phyloP scores from a whole-genome alignment of 92 coral and sea anemone species.

The Heteractis magnifica region DNA sequence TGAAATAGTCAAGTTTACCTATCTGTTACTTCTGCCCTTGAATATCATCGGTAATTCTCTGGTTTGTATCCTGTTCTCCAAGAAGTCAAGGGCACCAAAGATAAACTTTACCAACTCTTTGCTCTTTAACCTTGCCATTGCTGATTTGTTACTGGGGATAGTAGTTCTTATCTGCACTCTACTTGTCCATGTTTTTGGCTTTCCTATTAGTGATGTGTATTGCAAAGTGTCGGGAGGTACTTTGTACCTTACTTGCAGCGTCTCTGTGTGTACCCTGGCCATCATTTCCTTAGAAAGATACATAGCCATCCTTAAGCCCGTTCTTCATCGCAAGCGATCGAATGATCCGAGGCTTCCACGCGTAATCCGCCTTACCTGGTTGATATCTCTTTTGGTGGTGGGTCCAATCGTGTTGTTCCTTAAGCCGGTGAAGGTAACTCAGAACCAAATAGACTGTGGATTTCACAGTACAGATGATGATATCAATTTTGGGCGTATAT shows the following conservation, averaged over 20 bases:
- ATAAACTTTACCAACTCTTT: slow-evolving; percentile 18
- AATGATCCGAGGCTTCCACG: slow-evolving; percentile 3
- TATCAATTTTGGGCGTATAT: slow-evolving; percentile 28
- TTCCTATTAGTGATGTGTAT: slow-evolving; percentile 29
- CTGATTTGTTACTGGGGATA: slow-evolving; percentile 43
- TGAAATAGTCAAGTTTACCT: slow-evolving; percentile 15
- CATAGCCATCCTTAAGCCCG: slow-evolving; percentile 41
- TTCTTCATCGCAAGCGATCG: slow-evolving; percentile 8
- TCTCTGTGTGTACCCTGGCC: slow-evolving; percentile 45
- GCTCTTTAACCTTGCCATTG: slow-evolving; percentile 45
- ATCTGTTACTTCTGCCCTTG: slow-evolving; percentile 13
- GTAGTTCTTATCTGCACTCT: slow-evolving; percentile 28
- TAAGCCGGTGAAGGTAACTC: slow-evolving; percentile 25
- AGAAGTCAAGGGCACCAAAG: slow-evolving; percentile 8
- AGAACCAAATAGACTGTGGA: slow-evolving; percentile 34
- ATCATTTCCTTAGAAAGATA: slow-evolving; percentile 42
- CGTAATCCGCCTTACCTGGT: slow-evolving; percentile 29
- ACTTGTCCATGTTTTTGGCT: slow-evolving; percentile 7
- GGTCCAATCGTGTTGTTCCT: slow-evolving; percentile 34
- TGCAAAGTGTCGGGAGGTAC: slow-evolving; percentile 47
- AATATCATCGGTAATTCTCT: slow-evolving; percentile 46
- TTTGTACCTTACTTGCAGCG: slow-evolving; percentile 41
- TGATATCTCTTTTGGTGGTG: slow-evolving; percentile 14
- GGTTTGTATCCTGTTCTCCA: slow-evolving; percentile 37
- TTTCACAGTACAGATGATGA: neutral